Conservation (phyloP, 1,140 invertebrate genomes). For the Latrodectus geometricus region DNA sequence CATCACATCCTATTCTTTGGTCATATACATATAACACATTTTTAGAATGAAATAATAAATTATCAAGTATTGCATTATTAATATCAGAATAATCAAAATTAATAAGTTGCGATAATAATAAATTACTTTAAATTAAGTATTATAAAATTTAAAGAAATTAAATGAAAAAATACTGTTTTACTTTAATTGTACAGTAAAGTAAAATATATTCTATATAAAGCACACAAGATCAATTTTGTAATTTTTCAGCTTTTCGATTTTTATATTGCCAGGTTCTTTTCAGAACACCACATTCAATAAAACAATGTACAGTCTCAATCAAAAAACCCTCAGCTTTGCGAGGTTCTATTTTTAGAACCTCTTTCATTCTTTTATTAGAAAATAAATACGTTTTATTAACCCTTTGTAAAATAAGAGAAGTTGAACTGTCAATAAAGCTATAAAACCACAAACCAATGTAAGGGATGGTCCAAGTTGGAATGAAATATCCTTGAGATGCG, state of each 20-base stretch:
- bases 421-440: conserved; percentile 70
- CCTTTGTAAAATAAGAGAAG: conserved; percentile 70
- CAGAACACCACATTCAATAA: conserved; percentile 48
- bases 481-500: conserved; percentile 35
- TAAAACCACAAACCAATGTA: conserved; percentile 71
- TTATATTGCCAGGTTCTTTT: conserved; percentile 46
- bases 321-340: conserved; percentile 19
- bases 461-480: conserved; percentile 70
- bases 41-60: no score
- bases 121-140: no score
- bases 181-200: no score
- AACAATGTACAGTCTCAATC: conserved; percentile 46
- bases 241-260: not conserved
- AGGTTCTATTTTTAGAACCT: conserved; percentile 43
- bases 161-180: no score
- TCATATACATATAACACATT: no score
- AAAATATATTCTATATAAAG: no score
- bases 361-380: conserved; percentile 70
- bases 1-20: no score
- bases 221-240: no score
- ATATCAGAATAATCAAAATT: no score
- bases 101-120: no score
- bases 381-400: conserved; percentile 70
- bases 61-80: no score
- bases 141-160: no score